Conservation (phyloP, 2,888 invertebrate species). For the Phlogophora meticulosa region DNA sequence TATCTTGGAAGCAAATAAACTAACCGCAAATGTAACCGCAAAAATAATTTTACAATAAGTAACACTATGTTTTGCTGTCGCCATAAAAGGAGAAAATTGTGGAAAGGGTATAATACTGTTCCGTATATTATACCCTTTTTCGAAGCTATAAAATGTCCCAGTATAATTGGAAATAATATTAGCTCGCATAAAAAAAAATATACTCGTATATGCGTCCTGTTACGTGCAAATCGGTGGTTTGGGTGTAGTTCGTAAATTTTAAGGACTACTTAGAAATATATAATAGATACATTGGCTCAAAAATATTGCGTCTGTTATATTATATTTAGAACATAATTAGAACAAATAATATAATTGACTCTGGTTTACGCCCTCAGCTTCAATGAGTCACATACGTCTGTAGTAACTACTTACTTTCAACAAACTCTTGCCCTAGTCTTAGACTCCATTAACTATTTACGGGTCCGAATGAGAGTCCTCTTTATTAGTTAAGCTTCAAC, state of each 20-base stretch:
- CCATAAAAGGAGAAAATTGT: slow-evolving; percentile 5
- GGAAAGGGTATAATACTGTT: not conserved
- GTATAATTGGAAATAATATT: too few species aligned
- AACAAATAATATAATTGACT: slow-evolving; percentile 2
- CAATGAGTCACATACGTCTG: slow-evolving; percentile 21
- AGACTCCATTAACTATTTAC: too few species aligned
- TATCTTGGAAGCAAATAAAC: slow-evolving; percentile 1
- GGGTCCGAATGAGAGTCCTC: too few species aligned
- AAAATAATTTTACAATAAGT: slow-evolving; percentile 18
- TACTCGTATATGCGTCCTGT: too few species aligned
- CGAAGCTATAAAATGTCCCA: not conserved
- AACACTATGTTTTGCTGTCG: slow-evolving; percentile 15
- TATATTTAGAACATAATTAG: slow-evolving; percentile 5
- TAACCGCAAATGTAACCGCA: slow-evolving; percentile 31
- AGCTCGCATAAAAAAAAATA: too few species aligned
- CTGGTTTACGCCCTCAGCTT: slow-evolving; percentile 23
- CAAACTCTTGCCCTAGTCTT: slow-evolving; percentile 13
- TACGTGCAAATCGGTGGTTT: not conserved
- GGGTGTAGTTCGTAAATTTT: not conserved
- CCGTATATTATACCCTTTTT: slow-evolving; percentile 15
- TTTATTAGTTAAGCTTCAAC: too few species aligned
- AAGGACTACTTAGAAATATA: slow-evolving; percentile 3
- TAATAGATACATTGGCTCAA: not conserved
- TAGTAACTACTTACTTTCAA: slow-evolving; percentile 15
- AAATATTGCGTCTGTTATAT: not conserved